Base-by-base conservation (phyloP, 2,797 vertebrate genomes). In the Triplophysa bombifrons region DNA sequence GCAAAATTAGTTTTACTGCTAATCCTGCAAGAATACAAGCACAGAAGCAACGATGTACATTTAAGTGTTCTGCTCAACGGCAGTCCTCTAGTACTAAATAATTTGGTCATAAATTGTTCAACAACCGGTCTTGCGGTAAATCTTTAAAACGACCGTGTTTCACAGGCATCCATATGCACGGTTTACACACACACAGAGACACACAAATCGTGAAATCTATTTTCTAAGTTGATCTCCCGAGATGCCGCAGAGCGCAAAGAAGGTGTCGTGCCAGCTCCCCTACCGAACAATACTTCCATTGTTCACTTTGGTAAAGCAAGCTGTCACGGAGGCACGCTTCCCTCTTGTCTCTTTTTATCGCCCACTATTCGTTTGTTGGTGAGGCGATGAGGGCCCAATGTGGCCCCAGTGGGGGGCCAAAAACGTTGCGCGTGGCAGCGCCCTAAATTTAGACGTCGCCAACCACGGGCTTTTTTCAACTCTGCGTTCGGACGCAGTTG, bases 201-300 rank as follows among this genome's bases (percentile, higher is more conserved):
- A 72, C 50, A 69, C 67, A 81, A 53, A 55, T n/a, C 83, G 53
- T 77, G 74, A 90, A 90, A 90, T 92, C 90, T 92, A 92, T 93
- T 93, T 93, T 93, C 84, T 88, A 68, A 93, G 92, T 93, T 91
- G 91, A 92, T 90, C 88, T 91, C 91, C 88, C 88, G 89, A 89
- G 88, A 91, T 92, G 91, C 90, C 91, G 91, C 91, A 87, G 90
- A 84, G 81, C 87, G 84, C 86, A 85, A 83, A 25, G 83, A 80
- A 82, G 81, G 76, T 85, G 84, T 87, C 60, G 73, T 92, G 92
- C 93, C 93, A 93, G 92, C 91, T 87, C 90, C 90, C 91, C 91
- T 85, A 90, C 90, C 88, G 91, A 94, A 94, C 93, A 94, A 93
- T 91, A 90, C 90, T 90, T 89, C 87, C 90, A 93, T 94, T 94